phyloP scores from a whole-genome alignment of 1,140 invertebrate genomes.

The Sinonovacula constricta region DNA sequence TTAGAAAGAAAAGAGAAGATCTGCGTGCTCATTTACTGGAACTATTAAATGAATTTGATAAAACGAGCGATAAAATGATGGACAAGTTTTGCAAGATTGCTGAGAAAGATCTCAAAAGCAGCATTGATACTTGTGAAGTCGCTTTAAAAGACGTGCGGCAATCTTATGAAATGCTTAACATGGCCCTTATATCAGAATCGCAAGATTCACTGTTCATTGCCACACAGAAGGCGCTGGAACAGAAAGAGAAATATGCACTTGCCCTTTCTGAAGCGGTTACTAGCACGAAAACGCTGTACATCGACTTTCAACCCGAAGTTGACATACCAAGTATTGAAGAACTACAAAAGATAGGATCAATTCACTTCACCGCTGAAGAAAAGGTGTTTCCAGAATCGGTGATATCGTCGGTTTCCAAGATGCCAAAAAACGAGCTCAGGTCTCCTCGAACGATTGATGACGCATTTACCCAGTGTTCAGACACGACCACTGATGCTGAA shows the following conservation, averaged over 20 bases:
- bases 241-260: slow-evolving; percentile 37
- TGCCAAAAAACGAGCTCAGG: slow-evolving; percentile 32
- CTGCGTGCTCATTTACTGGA: slow-evolving; percentile 4
- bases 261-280: slow-evolving; percentile 29
- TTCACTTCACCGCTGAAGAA: slow-evolving; percentile 17
- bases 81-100: slow-evolving; percentile 27
- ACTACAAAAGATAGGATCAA: slow-evolving; percentile 5
- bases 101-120: slow-evolving; percentile 5
- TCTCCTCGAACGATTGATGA: slow-evolving; percentile 29
- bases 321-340: slow-evolving; percentile 13
- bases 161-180: slow-evolving; percentile 7
- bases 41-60: slow-evolving; percentile 38
- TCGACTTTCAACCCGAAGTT: slow-evolving; percentile 24
- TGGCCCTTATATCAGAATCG: neutral
- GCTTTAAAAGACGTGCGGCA: slow-evolving; percentile 14
- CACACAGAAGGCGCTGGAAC: slow-evolving; percentile 36
- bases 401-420: slow-evolving; percentile 36
- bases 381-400: slow-evolving; percentile 25
- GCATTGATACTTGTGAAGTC: slow-evolving; percentile 22
- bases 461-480: slow-evolving; percentile 11
- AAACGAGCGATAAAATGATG: slow-evolving; percentile 26
- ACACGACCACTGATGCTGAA: neutral
- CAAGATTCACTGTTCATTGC: slow-evolving; percentile 16
- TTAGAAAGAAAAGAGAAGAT: slow-evolving; percentile 23
- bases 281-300: slow-evolving; percentile 12